Base-by-base conservation (phyloP, 1,140 invertebrate genomes). In the Drosophila asahinai region DNA sequence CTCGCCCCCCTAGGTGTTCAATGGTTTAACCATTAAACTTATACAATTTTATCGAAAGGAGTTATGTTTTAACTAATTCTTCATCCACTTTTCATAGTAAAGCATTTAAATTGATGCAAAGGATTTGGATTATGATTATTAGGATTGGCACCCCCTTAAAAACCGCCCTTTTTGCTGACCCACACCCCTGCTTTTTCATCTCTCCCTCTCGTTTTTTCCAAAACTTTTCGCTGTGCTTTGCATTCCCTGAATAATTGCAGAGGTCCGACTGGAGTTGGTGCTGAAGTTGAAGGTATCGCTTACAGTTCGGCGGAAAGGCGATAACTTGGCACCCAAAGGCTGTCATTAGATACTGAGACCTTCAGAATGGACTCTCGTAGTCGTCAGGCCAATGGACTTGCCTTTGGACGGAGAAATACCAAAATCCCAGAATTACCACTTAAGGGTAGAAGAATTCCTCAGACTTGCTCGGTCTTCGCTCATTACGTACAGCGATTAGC, bases 261-360 rank as follows among this genome's bases (percentile, higher is more conserved):
- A 30, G 7, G 33, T 59, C 49, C 43, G 40, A 12, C 38, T 54
- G 33, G 2, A 17, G 30, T 30, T 54, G 17, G 30, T 47, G 17
- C 3, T 33, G 36, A n/a, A 25, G 27, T 36, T 17, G 6, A 14
- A 59, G 65, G 63, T 87, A 80, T 86, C 80, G 64, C 52, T 72
- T 76, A 77, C 83, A 77, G 47, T 83, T 68, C 83, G 58, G 54
- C 52, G 83, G 80, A 87, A 87, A 63, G 45, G 43, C 59, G n/a
- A 36, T 9, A 43, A 62, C 57, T 70, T 62, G 14, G 65, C 54
- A 70, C 63, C 71, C 73, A 58, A 61, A 43, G 43, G 49, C 45
- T 71, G 83, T 64, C 59, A 87, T 83, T 52, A 68, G 83, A 87
- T 58, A 87, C 77, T 38, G 52, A 68, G 83, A 84, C 80, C 80